Conservation (phyloP, 23 tunicate genomes). For the Styela clava region DNA sequence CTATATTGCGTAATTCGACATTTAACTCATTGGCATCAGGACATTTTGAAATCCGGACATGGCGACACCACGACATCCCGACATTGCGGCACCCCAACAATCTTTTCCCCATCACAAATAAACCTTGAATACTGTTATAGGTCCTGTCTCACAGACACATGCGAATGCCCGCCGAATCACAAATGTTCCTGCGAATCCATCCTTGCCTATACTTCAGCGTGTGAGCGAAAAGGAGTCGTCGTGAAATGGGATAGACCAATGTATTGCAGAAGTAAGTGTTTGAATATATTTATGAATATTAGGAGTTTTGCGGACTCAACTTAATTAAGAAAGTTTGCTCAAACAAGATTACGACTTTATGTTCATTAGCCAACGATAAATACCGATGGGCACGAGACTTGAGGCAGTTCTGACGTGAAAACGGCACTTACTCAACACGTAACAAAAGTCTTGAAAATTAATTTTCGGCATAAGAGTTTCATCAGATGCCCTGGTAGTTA, state of each 20-base stretch:
- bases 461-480: too few species aligned
- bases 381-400: neutral
- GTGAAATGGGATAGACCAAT: slow-evolving; percentile 38
- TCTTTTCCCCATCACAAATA: too few species aligned
- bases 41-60: too few species aligned
- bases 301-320: neutral
- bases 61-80: too few species aligned
- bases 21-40: too few species aligned
- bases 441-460: too few species aligned
- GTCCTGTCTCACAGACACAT: slow-evolving; percentile 79
- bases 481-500: too few species aligned
- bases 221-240: slow-evolving; percentile 52
- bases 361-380: neutral
- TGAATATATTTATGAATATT: too few species aligned
- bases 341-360: neutral
- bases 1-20: too few species aligned
- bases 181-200: slow-evolving; percentile 90
- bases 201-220: slow-evolving; percentile 70
- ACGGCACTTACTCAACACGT: too few species aligned
- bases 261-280: slow-evolving; percentile 64
- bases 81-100: too few species aligned
- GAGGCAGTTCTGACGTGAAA: neutral
- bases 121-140: too few species aligned
- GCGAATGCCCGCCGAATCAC: slow-evolving; percentile 54
- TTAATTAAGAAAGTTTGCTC: neutral